These are phyloP conservation scores for cat (Felis catus) DNA, from an alignment of 2,113 vertebrate species.

Conservation along the genomic window DNA sequence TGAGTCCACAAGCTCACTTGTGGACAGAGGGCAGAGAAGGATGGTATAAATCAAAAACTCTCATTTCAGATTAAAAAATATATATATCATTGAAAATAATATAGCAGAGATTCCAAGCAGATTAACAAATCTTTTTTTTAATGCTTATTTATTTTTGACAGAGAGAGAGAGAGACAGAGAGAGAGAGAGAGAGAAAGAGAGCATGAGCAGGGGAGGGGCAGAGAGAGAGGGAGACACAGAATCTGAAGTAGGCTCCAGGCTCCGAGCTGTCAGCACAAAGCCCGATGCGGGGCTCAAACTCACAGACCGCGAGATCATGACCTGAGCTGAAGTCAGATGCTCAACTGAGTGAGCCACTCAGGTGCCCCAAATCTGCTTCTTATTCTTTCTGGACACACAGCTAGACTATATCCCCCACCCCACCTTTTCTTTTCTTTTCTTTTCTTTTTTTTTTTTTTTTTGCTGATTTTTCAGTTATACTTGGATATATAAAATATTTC, in stretches of 20 bases:
- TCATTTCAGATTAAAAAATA: neutral
- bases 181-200: accelerated
- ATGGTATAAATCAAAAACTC: neutral
- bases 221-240: too few relatives aligned
- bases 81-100: neutral
- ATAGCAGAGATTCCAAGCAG: neutral
- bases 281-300: too few relatives aligned
- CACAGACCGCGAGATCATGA: too few relatives aligned
- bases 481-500: neutral
- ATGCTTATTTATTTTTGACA: too few relatives aligned
- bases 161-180: too few relatives aligned
- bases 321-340: too few relatives aligned
- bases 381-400: neutral
- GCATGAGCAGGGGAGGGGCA: too few relatives aligned
- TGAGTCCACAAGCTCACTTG: neutral
- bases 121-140: neutral
- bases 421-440: too few relatives aligned
- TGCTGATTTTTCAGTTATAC: neutral
- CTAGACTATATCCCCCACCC: neutral
- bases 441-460: neutral
- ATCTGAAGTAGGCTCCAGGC: too few relatives aligned
- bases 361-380: neutral
- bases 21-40: neutral
- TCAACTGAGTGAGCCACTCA: too few relatives aligned
- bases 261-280: too few relatives aligned